phyloP scores from a whole-genome alignment of 2,888 invertebrate species.

The Polyommatus icarus region DNA sequence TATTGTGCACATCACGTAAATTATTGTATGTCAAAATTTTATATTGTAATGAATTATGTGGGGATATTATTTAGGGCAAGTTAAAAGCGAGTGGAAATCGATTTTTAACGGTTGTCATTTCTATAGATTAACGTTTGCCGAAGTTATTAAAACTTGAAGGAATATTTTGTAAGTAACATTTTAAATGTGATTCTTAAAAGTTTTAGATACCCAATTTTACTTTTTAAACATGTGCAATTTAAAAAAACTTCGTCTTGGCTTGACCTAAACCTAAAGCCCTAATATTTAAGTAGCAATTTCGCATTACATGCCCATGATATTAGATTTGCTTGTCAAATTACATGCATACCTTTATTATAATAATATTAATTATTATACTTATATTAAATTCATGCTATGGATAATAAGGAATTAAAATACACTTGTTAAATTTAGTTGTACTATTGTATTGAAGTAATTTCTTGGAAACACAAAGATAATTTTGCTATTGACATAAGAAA shows the following conservation, averaged over 20 bases:
- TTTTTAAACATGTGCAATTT: not conserved
- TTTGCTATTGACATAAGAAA: not conserved
- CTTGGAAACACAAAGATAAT: not conserved
- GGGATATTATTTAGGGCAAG: constrained; percentile 1
- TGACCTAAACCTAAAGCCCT: not conserved
- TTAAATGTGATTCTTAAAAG: not conserved
- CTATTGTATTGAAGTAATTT: not conserved
- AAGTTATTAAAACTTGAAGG: not conserved
- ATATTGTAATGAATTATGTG: constrained; percentile 10
- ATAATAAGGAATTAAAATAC: not conserved
- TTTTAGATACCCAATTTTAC: not conserved
- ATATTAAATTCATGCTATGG: not conserved
- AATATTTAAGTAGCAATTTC: constrained; percentile 4
- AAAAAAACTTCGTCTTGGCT: not conserved
- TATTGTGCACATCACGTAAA: constrained; percentile 45
- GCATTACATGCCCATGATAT: not conserved
- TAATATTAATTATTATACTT: not conserved
- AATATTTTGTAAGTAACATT: not conserved
- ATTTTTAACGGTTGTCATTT: not conserved
- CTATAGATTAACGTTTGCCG: not conserved
- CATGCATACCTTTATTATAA: not conserved
- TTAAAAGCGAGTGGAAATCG: not conserved
- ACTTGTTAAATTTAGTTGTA: not conserved
- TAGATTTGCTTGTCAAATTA: not conserved
- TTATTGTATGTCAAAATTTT: constrained; percentile 38